Evolutionary conservation across 1,140 invertebrate species (phyloP), one percentile per base, ranked within the genome.

Genomic region (Caenorhabditis tropicalis): DNA sequence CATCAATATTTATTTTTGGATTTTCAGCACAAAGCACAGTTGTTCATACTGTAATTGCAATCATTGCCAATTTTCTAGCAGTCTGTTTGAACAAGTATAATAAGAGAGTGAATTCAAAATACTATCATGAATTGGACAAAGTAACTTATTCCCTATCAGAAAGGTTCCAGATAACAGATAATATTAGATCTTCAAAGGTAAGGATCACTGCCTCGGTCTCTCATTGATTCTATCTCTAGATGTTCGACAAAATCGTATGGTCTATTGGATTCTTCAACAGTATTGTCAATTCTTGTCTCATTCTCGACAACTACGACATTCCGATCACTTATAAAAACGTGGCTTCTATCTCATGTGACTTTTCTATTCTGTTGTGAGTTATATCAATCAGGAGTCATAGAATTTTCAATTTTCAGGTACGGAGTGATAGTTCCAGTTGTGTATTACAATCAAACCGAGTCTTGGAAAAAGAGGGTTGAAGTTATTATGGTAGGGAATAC

Each of bases 141-240:
- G 19, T 31, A 2, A 19, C 33, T n/a, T 74, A 74, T 43, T 74
- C 65, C 1, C 12, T 74, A n/a, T 74, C 65, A 24, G 65, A 74
- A 27, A 31, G 65, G n/a, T 74, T 74, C 27, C 65, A 74, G n/a
- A 74, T 74, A 12, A 74, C 65, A 5, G 65, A 74, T 5, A 74
- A 74, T 43, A 74, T 74, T 19, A 74, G 43, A 10, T 1, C 36
- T 3, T 33, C 65, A 2, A 74, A 74, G 65, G 65, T 74, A 10
- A 24, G n/a, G 4, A 27, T 65, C 36, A 1, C 16, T 0, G 24
- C 10, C 0, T 31, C 29, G 21, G 36, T 43, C 15, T 74, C 24
- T 21, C 9, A 27, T 74, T 19, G 15, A 21, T 33, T 74, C 1
- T 24, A 36, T 21, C 43, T 74, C 19, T 21, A 74, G 65, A 74